Evolutionary conservation across 2,888 invertebrate species (phyloP).

Genomic region (Oegoconia quadripuncta): DNA sequence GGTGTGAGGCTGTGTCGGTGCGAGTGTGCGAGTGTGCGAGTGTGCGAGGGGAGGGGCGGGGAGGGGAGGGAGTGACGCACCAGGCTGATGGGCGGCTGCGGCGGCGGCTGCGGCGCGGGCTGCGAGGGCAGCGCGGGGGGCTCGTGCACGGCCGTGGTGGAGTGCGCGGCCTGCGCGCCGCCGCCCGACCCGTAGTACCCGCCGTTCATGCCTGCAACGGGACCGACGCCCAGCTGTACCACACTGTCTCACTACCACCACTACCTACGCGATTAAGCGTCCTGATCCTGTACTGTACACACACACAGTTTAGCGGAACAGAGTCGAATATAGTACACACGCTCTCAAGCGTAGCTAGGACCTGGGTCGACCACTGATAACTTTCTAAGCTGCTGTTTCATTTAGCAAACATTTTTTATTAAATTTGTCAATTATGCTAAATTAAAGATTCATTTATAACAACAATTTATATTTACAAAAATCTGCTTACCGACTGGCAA

Average conservation of each 20-base stretch:
- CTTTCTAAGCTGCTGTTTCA: too few species aligned
- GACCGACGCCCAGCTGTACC: neutral
- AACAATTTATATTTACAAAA: too few species aligned
- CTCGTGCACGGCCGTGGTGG: conserved; percentile 83
- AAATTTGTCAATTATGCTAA: too few species aligned
- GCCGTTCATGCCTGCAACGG: conserved; percentile 80
- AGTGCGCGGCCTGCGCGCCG: conserved; percentile 91
- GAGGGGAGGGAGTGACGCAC: conserved; percentile 23
- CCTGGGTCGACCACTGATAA: too few species aligned
- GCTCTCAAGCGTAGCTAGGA: too few species aligned
- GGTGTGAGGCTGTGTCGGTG: conserved; percentile 7
- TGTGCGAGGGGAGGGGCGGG: neutral
- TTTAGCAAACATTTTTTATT: too few species aligned
- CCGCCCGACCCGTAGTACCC: conserved; percentile 83
- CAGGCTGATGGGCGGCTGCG: conserved; percentile 56
- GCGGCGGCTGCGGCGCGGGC: conserved; percentile 48
- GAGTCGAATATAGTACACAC: too few species aligned
- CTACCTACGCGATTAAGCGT: neutral
- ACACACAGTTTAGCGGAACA: too few species aligned
- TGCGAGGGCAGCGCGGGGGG: conserved; percentile 50
- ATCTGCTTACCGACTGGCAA: too few species aligned
- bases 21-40: conserved; percentile 5
- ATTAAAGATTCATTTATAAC: too few species aligned
- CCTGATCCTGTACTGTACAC: too few species aligned
- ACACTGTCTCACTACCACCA: neutral